Base-by-base conservation (phyloP, 2,797 vertebrate genomes). In the Sitta carolinensis region DNA sequence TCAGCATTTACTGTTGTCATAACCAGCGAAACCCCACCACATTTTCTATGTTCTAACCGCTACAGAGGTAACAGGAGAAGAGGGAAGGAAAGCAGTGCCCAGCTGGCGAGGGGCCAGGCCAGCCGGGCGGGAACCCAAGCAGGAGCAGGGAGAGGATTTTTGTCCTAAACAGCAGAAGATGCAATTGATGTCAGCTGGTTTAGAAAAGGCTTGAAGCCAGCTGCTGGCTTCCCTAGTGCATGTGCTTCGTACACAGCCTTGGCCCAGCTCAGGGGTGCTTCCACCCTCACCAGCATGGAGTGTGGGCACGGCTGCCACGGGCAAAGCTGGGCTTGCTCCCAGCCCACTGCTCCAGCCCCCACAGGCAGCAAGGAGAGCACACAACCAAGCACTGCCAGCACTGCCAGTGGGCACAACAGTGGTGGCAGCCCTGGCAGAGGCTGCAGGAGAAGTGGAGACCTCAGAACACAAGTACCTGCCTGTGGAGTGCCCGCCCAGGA, bases 231-330 rank as follows among this genome's bases (percentile, higher is more conserved):
- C 81, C 81, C 54, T 29, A 5, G n/a, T 0, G 66, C 48, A 0
- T 18, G 58, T 82, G 90, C 54, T 62, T 58, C 11, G 4, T 4
- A 1, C 2, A 0, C 12, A 10, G 47, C 38, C 38, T 50, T 77
- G 67, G 12, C 47, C n/a, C 1, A 3, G 67, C 47, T 7, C 32
- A 13, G 77, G 1, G 0, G 7, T 2, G 52, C 51, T 11, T 15
- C 34, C 2, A 5, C 19, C 38, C 68, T 10, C 4, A 0, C 10
- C 0, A 2, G 36, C 21, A 23, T 1, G 0, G 13, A 16, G 7
- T 2, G 1, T 5, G 30, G 69, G 70, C 83, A 90, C 0, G 0
- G 74, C 70, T 45, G 51, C 43, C 67, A 11, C 0, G 0, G 47
- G 27, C n/a, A 59, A 3, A 47, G 51, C 78, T 15, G 69, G 74